Base-by-base conservation (phyloP, 2,113 vertebrate genomes). In the Gobius niger region DNA sequence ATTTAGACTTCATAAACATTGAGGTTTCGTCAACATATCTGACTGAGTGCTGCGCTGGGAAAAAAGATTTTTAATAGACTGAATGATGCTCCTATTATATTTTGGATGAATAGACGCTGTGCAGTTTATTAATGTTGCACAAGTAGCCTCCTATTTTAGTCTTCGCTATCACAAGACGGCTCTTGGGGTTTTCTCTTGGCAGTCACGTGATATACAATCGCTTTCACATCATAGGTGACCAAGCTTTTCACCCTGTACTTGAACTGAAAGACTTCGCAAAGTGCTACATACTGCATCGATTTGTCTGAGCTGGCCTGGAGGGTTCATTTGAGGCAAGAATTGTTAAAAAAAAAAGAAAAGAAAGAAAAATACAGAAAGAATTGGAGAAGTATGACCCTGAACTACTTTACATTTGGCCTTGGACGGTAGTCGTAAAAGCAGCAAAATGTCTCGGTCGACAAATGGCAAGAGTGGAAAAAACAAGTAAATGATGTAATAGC, bases 1-100 rank as follows among this genome's bases (percentile, higher is more conserved):
- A 65, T 86, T 70, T 44, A 70, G 59, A 72, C n/a, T 19, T 73
- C 40, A 69, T 61, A 65, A 67, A 80, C 41, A 57, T 66, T 52
- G 34, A 86, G 68, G 51, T 16, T 14, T 52, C 70, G 65, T 7
- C 1, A n/a, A 72, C 18, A 41, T 52, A 65, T 52, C 49, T 40
- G 57, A 1, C 7, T 57, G 65, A 44, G 71, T 70, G 57, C 40
- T 60, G 40, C 9, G 41, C 16, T n/a, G 40, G 40, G 5, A 60
- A 60, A 60, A 40, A 14, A n/a, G 15, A 8, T 42, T 7, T n/a
- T n/a, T 14, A 16, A 40, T n/a, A 9, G 34, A 34, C 24, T 34
- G 24, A 34, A 34, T 4, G 24, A 34, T 34, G 24, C 5, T 34
- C 24, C 24, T 34, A 4, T 34, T 34, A 14, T 50, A 14, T 50